phyloP scores from a whole-genome alignment of 2,797 vertebrate genomes.

The Cirrhinus molitorella region DNA sequence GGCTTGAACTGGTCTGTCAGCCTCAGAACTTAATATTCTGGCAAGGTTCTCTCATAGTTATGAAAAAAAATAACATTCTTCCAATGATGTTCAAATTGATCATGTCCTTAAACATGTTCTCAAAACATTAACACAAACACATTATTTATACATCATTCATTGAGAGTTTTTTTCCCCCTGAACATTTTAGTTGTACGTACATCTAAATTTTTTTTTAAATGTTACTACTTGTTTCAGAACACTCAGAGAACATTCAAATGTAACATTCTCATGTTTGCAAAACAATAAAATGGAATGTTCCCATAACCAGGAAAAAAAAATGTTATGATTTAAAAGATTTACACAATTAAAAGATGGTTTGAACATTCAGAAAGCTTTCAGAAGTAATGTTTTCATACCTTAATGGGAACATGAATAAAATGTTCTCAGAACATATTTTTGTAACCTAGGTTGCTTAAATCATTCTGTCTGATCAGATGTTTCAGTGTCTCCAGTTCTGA shows the following conservation, averaged over 20 bases:
- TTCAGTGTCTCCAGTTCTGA: slow-evolving; percentile 17
- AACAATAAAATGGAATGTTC: neutral
- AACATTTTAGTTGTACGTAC: neutral
- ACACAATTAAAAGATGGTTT: neutral
- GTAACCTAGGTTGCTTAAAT: neutral
- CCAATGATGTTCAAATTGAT: too few relatives aligned
- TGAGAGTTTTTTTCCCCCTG: too few relatives aligned
- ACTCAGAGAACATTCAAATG: neutral
- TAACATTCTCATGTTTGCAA: neutral
- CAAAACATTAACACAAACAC: too few relatives aligned
- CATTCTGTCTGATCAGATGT: slow-evolving; percentile 15
- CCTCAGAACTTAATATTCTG: neutral
- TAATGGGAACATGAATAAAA: neutral
- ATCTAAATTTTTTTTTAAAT: neutral
- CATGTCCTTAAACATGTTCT: too few relatives aligned
- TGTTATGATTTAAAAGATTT: too few relatives aligned
- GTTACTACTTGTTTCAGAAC: neutral
- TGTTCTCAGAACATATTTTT: neutral
- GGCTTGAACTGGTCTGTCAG: neutral
- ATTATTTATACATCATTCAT: too few relatives aligned
- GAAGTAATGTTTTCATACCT: neutral
- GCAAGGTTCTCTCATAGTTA: neutral
- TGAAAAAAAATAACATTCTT: neutral
- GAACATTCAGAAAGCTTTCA: neutral
- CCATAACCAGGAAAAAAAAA: neutral